These are phyloP conservation scores for Drosophila punjabiensis DNA, from an alignment of 1,140 invertebrate species.

Conservation along the genomic window DNA sequence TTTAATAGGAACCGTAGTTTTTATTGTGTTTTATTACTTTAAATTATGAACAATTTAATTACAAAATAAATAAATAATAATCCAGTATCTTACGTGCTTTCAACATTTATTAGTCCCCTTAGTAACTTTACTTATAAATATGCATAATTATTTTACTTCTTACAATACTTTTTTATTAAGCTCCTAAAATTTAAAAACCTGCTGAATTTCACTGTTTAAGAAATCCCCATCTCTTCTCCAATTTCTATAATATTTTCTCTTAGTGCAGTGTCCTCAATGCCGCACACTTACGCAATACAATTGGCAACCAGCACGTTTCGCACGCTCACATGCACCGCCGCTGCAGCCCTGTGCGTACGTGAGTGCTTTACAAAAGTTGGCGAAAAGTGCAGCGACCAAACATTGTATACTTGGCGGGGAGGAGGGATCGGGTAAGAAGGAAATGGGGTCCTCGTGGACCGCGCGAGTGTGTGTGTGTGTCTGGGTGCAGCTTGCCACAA, in stretches of 20 bases:
- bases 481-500: constrained; percentile 25
- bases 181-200: too few species aligned
- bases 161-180: too few species aligned
- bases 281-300: constrained; percentile 66
- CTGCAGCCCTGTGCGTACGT: constrained; percentile 50
- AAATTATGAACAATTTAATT: too few species aligned
- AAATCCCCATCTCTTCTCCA: neutral
- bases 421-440: neutral
- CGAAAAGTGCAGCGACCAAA: constrained; percentile 46
- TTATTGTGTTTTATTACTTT: too few species aligned
- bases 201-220: neutral
- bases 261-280: constrained; percentile 32
- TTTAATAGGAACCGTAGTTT: too few species aligned
- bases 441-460: constrained; percentile 10
- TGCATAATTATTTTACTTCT: too few species aligned
- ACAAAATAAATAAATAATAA: too few species aligned
- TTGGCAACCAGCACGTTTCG: constrained; percentile 55
- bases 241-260: neutral
- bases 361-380: constrained; percentile 67
- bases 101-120: too few species aligned
- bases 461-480: neutral
- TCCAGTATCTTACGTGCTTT: too few species aligned
- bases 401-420: constrained; percentile 32
- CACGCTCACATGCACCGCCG: constrained; percentile 30
- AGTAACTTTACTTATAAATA: too few species aligned